These are phyloP conservation scores for Parauchenoglanis punctatus DNA, from an alignment of 2,797 vertebrate species.

Conservation along the genomic window DNA sequence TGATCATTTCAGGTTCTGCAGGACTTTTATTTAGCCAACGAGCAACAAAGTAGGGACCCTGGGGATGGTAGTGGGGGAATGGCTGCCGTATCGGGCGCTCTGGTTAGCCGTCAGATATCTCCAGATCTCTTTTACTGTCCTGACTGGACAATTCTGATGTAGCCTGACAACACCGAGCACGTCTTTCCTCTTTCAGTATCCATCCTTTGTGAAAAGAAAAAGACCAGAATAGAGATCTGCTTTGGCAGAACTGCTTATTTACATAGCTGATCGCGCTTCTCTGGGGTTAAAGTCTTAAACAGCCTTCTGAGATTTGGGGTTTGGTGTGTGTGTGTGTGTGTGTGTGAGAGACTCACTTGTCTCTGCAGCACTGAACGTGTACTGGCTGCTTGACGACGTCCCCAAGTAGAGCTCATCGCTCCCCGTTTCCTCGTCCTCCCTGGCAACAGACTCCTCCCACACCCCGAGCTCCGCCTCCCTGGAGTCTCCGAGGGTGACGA, in stretches of 20 bases:
- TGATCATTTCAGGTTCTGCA: too few species aligned
- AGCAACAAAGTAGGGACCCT: not conserved
- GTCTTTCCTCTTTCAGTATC: not conserved
- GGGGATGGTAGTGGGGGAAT: too few species aligned
- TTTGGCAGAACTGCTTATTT: not conserved
- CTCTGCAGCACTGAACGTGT: slow-evolving; percentile 87
- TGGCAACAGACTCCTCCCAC: slow-evolving; percentile 70
- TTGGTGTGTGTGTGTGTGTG: slow-evolving; percentile 5
- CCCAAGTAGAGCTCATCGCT: slow-evolving; percentile 84
- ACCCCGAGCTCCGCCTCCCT: slow-evolving; percentile 76
- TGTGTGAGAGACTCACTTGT: slow-evolving; percentile 64
- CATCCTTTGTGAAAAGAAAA: not conserved
- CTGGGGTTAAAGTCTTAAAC: not conserved
- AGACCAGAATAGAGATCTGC: not conserved
- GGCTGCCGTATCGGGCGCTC: not conserved
- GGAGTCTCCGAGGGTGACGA: slow-evolving; percentile 87
- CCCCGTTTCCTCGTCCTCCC: slow-evolving; percentile 59
- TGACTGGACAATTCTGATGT: not conserved
- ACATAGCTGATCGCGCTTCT: not conserved
- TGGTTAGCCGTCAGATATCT: not conserved
- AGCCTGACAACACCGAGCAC: not conserved
- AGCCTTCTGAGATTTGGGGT: not conserved
- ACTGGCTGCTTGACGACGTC: slow-evolving; percentile 94
- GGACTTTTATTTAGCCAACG: not conserved
- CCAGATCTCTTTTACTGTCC: not conserved